Evolutionary conservation across 1,140 invertebrate genomes (phyloP).

Genomic region (Diabrotica undecimpunctata): DNA sequence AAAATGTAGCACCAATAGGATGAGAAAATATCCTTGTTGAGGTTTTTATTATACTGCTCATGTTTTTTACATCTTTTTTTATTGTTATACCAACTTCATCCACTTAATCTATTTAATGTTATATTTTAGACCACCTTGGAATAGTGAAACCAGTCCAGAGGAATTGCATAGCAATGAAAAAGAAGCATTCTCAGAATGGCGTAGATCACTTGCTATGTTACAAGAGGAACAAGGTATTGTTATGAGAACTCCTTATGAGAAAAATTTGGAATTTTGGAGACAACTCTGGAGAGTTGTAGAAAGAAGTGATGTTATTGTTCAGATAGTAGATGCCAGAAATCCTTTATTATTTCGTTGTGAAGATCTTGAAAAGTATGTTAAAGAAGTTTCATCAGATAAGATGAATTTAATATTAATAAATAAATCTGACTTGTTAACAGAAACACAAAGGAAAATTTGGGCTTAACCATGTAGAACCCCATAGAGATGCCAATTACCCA

Average conservation of each 20-base stretch:
- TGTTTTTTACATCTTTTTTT: no score
- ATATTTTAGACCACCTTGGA: slow-evolving; percentile 74
- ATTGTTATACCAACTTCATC: background rate
- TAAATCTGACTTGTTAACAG: slow-evolving; percentile 92
- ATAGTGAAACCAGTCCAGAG: slow-evolving; percentile 65
- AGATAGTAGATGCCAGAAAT: slow-evolving; percentile 97
- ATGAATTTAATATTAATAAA: slow-evolving; percentile 86
- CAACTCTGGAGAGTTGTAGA: slow-evolving; percentile 98
- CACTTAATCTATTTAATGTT: no score
- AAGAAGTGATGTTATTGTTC: slow-evolving; percentile 89
- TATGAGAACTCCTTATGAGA: slow-evolving; percentile 96
- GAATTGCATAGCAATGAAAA: slow-evolving; percentile 76
- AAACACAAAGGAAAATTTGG: slow-evolving; percentile 80
- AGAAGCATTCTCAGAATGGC: slow-evolving; percentile 84
- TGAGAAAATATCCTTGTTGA: no score
- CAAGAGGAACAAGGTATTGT: slow-evolving; percentile 78
- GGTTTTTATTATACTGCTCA: no score
- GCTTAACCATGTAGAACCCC: no score
- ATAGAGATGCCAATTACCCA: no score
- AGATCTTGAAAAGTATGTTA: slow-evolving; percentile 92
- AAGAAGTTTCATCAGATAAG: slow-evolving; percentile 76
- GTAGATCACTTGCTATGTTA: slow-evolving; percentile 71
- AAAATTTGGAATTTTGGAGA: slow-evolving; percentile 97
- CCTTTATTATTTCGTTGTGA: slow-evolving; percentile 90
- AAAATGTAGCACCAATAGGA: no score